Evolutionary conservation across 2,888 invertebrate species (phyloP).

Genomic region (Caenorhabditis becei): DNA sequence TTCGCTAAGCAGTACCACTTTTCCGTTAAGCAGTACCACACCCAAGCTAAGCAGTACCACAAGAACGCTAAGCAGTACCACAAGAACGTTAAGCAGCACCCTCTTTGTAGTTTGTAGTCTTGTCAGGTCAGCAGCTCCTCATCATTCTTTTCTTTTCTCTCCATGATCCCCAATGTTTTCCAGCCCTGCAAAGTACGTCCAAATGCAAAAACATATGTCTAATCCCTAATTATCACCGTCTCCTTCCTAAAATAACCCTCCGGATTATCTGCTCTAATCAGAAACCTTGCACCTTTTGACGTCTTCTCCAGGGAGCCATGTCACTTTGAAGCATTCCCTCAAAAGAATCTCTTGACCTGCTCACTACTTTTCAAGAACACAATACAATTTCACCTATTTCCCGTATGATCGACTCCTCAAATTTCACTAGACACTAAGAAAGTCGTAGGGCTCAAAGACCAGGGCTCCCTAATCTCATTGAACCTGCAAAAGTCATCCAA

Average conservation of each 20-base stretch:
- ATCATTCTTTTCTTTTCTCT: too few relatives aligned
- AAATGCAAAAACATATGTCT: too few relatives aligned
- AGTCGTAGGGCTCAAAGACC: neutral
- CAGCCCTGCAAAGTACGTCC: too few relatives aligned
- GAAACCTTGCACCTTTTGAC: neutral
- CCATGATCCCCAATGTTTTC: too few relatives aligned
- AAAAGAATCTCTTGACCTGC: too few relatives aligned
- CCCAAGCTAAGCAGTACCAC: too few relatives aligned
- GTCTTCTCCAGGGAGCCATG: neutral
- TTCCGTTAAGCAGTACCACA: too few relatives aligned
- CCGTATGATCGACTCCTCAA: neutral
- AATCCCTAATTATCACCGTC: too few relatives aligned
- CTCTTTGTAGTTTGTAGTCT: constrained; percentile 1
- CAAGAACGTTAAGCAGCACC: too few relatives aligned
- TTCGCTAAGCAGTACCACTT: too few relatives aligned
- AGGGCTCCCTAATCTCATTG: neutral
- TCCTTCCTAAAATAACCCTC: neutral
- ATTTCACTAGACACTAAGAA: constrained; percentile 6
- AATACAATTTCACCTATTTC: neutral
- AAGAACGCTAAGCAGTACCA: neutral
- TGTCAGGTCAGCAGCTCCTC: neutral
- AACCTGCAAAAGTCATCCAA: constrained; percentile 3
- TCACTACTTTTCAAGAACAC: neutral
- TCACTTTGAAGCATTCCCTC: too few relatives aligned
- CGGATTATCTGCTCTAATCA: neutral